phyloP scores from a whole-genome alignment of 2,888 invertebrate species.

The Ceramica pisi region DNA sequence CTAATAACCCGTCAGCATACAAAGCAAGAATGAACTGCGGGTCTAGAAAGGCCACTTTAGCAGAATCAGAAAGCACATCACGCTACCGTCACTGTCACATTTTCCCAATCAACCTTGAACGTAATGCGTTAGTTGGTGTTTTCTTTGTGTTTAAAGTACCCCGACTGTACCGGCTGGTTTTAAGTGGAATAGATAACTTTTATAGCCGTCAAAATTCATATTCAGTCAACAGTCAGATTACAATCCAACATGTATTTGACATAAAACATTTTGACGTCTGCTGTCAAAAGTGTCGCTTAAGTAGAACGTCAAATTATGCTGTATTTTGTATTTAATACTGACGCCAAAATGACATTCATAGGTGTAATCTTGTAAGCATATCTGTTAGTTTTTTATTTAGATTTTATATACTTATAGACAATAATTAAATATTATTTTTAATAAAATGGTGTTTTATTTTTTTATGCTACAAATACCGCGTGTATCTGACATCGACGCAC shows the following conservation, averaged over 20 bases:
- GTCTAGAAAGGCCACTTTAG: no score
- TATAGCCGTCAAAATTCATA: no score
- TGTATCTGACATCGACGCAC: no score
- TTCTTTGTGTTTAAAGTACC: no score
- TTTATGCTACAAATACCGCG: neutral
- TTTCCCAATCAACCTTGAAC: no score
- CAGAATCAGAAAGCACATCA: no score
- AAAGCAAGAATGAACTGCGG: neutral
- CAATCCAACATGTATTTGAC: neutral
- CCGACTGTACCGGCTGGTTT: no score
- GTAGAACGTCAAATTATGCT: neutral
- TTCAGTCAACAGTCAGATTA: no score
- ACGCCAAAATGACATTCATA: constrained; percentile 12
- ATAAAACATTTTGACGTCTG: neutral
- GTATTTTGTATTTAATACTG: no score
- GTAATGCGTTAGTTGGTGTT: no score
- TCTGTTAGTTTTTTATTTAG: neutral
- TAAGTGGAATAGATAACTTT: no score
- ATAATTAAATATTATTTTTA: constrained; percentile 31
- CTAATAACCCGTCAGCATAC: neutral
- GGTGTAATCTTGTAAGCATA: neutral
- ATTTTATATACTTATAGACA: constrained; percentile 10
- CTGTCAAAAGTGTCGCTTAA: neutral
- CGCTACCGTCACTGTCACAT: no score
- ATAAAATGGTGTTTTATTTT: neutral